phyloP scores from a whole-genome alignment of 2,113 vertebrate species.

The Microtus oregoni region DNA sequence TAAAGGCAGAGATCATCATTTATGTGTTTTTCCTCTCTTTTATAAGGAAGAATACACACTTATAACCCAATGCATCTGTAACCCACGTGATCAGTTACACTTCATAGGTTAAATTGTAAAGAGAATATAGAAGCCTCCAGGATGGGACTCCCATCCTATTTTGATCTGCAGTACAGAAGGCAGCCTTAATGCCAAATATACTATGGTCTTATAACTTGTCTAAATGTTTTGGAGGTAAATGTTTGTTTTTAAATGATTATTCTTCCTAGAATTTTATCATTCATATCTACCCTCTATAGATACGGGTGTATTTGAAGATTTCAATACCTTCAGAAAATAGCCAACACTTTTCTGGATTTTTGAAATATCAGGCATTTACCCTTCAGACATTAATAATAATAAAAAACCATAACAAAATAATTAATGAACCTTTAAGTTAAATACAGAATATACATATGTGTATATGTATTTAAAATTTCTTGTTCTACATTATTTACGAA shows the following conservation, averaged over 20 bases:
- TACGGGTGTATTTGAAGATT: background rate
- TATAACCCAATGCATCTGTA: background rate
- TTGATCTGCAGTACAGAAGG: background rate
- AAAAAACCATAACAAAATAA: background rate
- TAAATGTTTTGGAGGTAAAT: background rate
- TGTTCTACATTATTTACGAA: background rate
- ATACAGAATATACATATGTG: background rate
- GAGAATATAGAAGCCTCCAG: background rate
- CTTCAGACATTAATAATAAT: background rate
- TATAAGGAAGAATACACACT: background rate
- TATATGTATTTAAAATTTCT: background rate
- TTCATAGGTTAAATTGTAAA: background rate
- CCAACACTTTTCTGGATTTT: background rate
- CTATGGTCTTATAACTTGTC: background rate
- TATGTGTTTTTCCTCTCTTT: background rate
- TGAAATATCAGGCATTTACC: background rate
- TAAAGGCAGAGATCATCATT: background rate
- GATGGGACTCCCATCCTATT: rapidly evolving
- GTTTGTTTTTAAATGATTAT: background rate
- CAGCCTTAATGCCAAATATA: rapidly evolving
- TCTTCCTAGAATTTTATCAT: background rate
- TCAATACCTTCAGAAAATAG: background rate
- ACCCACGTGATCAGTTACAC: background rate
- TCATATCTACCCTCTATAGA: background rate
- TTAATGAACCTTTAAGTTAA: too few relatives aligned